Conservation (phyloP, 2,888 invertebrate genomes). For the Chrysolina americana region DNA sequence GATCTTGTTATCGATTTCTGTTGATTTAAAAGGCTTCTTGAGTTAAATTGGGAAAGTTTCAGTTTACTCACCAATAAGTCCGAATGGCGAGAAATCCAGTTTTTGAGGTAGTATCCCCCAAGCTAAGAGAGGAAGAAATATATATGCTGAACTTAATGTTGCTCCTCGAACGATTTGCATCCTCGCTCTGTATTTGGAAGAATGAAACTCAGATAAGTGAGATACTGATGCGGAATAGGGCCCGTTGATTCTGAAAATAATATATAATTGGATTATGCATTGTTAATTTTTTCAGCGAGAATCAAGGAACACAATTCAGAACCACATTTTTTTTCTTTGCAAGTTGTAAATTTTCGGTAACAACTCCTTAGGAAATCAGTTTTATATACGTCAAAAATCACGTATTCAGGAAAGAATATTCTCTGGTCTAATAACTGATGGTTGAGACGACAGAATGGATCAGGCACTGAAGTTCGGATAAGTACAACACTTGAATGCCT, state of each 20-base stretch:
- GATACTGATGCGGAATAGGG: conserved; percentile 81
- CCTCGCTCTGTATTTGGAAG: conserved; percentile 75
- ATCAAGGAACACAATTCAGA: not conserved
- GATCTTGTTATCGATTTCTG: too few species aligned
- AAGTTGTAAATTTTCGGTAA: not conserved
- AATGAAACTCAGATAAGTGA: conserved; percentile 82
- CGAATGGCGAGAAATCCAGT: conserved; percentile 42
- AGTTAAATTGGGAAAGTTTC: not conserved
- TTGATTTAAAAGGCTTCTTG: too few species aligned
- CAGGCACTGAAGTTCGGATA: too few species aligned
- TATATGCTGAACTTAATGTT: conserved; percentile 76
- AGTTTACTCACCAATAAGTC: conserved; percentile 38
- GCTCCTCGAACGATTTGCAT: conserved; percentile 77
- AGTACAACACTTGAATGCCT: too few species aligned
- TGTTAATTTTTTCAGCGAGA: too few species aligned
- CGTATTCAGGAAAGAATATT: too few species aligned
- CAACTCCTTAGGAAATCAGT: too few species aligned
- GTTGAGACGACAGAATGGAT: too few species aligned
- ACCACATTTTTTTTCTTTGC: not conserved
- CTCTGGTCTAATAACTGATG: too few species aligned
- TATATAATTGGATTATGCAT: not conserved
- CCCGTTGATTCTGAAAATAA: conserved; percentile 74
- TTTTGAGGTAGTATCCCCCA: conserved; percentile 79
- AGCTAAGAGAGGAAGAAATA: conserved; percentile 79
- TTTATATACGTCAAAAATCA: too few species aligned